Percentiles rank a stretch among this genome's conserved stretches.
Evolutionary conservation across 2,888 invertebrate genomes (phyloP).

Genomic region (Drosophila atroscutellata): DNA sequence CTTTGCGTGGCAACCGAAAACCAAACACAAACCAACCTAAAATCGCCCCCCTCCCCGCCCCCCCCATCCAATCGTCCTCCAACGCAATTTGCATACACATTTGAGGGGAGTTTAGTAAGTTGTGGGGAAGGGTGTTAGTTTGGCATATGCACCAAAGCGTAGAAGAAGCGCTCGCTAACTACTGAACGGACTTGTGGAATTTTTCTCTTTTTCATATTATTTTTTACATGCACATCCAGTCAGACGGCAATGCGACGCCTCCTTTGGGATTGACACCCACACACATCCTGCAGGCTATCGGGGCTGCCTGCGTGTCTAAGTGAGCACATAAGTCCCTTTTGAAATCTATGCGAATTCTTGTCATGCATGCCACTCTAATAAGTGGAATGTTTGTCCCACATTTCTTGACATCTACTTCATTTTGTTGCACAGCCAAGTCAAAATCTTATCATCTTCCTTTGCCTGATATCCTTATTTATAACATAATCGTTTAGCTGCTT

Average conservation of each 20-base stretch:
- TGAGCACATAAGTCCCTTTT: constrained; percentile 48
- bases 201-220: constrained; percentile 14
- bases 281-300: not conserved
- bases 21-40: not conserved
- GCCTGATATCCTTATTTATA: constrained; percentile 13
- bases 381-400: constrained; percentile 19
- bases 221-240: constrained; percentile 61
- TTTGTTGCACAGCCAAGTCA: constrained; percentile 3
- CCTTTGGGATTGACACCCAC: constrained; percentile 12
- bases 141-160: constrained; percentile 56
- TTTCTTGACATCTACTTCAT: constrained; percentile 10
- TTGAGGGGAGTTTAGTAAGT: not conserved
- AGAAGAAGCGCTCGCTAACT: constrained; percentile 56
- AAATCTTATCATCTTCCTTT: not conserved
- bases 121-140: not conserved
- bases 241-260: constrained; percentile 51
- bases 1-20: constrained; percentile 27
- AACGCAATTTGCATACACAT: constrained; percentile 11
- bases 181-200: constrained; percentile 57
- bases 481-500: not conserved
- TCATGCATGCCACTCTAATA: constrained; percentile 38
- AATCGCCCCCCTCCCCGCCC: not conserved
- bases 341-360: constrained; percentile 54
- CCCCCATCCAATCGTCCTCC: accelerated
- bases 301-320: constrained; percentile 55